Conservation (phyloP, 2,888 invertebrate species). For the Dynastes hyllus region DNA sequence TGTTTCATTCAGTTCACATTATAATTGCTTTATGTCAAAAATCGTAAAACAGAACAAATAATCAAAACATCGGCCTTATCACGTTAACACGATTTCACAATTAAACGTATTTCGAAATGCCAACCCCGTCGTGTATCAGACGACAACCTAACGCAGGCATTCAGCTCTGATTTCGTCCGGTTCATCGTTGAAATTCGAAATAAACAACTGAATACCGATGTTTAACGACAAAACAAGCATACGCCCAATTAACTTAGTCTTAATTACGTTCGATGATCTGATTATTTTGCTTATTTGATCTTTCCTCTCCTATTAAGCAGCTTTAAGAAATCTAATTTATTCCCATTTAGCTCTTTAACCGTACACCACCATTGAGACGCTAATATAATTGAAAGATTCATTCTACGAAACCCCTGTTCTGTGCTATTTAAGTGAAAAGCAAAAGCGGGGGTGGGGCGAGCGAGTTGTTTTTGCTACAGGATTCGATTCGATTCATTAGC, state of each 20-base stretch:
- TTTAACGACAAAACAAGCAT: conserved; percentile 30
- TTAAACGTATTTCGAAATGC: not conserved
- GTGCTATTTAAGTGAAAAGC: not conserved
- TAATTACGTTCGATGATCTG: conserved; percentile 38
- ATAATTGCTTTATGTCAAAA: too few species aligned
- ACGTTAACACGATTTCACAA: conserved; percentile 18
- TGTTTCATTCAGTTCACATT: too few species aligned
- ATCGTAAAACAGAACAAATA: too few species aligned
- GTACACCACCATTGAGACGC: not conserved
- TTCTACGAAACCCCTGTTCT: not conserved
- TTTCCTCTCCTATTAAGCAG: not conserved
- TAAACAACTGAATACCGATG: not conserved
- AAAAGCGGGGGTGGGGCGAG: too few species aligned
- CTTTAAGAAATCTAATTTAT: not conserved
- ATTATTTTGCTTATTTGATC: conserved; percentile 38
- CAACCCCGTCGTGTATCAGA: not conserved
- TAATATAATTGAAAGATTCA: not conserved
- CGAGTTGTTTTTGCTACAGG: too few species aligned
- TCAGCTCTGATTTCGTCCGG: not conserved
- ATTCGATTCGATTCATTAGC: too few species aligned
- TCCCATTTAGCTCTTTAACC: not conserved
- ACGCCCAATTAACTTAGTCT: conserved; percentile 38
- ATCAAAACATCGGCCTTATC: not conserved
- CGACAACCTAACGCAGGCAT: conserved; percentile 2
- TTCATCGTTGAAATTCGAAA: not conserved